Evolutionary conservation across 2,113 vertebrate genomes (phyloP), one percentile per base, ranked within the genome.

Genomic region (Stigmatopora argus): DNA sequence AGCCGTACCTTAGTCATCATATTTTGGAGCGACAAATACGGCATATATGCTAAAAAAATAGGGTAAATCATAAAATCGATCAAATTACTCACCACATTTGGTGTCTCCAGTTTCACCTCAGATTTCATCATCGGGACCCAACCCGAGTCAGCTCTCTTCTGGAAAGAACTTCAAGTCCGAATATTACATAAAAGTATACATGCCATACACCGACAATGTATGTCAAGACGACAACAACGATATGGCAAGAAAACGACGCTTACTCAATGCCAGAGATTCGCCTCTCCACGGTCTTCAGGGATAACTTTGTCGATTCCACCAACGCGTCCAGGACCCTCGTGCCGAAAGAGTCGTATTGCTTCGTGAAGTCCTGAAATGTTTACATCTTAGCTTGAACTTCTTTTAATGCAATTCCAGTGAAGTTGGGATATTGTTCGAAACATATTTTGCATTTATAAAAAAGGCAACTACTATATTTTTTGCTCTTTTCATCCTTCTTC

Each of bases 241-340:
- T n/a, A 38, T 15, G 38, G 34, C 38, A 1, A 17, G 55, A 18
- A 45, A 62, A 89, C 1, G 13, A 31, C 38, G 9, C 90, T 90
- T 88, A 92, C 93, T 65, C 80, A 67, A 77, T 63, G 74, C 45
- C 31, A 68, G 77, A 86, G 77, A 93, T 84, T 87, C 92, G 92
- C 77, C 55, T 91, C 85, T 86, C 93, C 78, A 95, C 78, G 23
- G 80, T 88, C 59, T 92, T 86, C 82, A 94, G 77, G 77, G 94
- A 93, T 31, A 90, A 56, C 0, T 70, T 81, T 8, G 90, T 93
- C 23, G 92, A 79, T 86, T 89, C 93, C 74, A 92, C 86, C 47
- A 95, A 86, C 68, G 92, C 90, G 59, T 92, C 79, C 14, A 91
- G 71, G 60, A 94, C 77, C 61, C 89, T 91, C 67, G 87, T 78